These are phyloP conservation scores for Boulengeromyrus knoepffleri DNA, from an alignment of 2,113 vertebrate species.

Conservation along the genomic window DNA sequence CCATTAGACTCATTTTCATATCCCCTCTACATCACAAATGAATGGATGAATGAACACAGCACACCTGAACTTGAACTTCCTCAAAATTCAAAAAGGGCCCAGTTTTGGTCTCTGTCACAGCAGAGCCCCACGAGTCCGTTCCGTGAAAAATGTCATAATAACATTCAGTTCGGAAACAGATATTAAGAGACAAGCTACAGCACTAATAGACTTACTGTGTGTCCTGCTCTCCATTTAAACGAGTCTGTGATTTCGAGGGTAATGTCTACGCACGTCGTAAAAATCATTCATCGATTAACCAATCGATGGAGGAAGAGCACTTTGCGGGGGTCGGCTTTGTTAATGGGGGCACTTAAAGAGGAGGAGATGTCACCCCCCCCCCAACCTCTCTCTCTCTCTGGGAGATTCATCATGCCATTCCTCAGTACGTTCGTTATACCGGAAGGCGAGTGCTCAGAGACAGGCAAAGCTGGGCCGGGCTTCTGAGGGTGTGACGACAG, in stretches of 20 bases:
- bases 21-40: neutral
- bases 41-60: neutral
- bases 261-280: constrained; percentile 55
- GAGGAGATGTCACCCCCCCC: constrained; percentile 26
- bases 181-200: neutral
- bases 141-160: constrained; percentile 9
- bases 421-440: neutral
- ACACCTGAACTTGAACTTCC: neutral
- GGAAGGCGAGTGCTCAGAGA: neutral
- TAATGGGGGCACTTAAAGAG: constrained; percentile 62
- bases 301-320: constrained; percentile 62
- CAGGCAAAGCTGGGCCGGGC: neutral
- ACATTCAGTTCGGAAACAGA: neutral
- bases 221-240: constrained; percentile 40
- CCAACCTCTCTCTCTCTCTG: neutral
- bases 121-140: neutral
- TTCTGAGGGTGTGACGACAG: neutral
- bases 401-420: constrained; percentile 43
- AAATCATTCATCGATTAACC: constrained; percentile 62
- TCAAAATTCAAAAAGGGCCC: neutral
- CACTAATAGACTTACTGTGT: constrained; percentile 40
- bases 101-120: neutral
- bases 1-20: neutral
- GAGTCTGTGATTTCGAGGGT: constrained; percentile 51
- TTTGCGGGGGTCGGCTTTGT: constrained; percentile 54